phyloP scores from a whole-genome alignment of 2,113 vertebrate species.

The Thryonomys swinderianus region DNA sequence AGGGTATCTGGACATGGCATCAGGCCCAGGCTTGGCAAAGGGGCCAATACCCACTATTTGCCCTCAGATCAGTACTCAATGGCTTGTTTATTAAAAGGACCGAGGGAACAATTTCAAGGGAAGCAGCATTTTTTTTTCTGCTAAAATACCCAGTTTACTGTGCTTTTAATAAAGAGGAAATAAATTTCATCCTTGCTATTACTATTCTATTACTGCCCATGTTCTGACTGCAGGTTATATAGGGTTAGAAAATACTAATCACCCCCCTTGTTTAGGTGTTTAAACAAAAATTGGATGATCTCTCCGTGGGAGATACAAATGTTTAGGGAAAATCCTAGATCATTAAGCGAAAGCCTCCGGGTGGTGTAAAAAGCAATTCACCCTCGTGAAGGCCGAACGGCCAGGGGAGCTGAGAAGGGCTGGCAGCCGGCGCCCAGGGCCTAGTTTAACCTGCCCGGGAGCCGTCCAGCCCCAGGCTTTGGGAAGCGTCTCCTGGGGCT shows the following conservation, averaged over 20 bases:
- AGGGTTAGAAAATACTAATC: neutral
- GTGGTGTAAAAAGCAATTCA: neutral
- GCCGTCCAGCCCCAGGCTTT: rapidly evolving
- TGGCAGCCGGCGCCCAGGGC: rapidly evolving
- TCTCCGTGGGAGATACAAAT: neutral
- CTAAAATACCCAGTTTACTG: neutral
- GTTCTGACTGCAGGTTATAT: neutral
- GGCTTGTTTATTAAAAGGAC: neutral
- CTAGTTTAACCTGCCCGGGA: no score
- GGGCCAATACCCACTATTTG: rapidly evolving
- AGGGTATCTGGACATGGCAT: neutral
- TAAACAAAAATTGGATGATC: neutral
- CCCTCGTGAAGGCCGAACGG: neutral
- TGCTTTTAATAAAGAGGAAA: conserved; percentile 8
- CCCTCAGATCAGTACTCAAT: neutral
- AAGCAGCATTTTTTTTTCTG: neutral
- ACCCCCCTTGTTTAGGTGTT: neutral
- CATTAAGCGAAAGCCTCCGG: neutral
- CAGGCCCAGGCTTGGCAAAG: neutral
- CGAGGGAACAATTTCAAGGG: neutral
- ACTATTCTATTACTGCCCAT: neutral
- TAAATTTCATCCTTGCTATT: neutral
- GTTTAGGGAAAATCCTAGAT: neutral
- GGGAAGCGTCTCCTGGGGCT: neutral
- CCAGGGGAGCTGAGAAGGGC: neutral